These are phyloP conservation scores for Ethmia dodecea DNA, from an alignment of 2,888 invertebrate genomes.

Conservation along the genomic window DNA sequence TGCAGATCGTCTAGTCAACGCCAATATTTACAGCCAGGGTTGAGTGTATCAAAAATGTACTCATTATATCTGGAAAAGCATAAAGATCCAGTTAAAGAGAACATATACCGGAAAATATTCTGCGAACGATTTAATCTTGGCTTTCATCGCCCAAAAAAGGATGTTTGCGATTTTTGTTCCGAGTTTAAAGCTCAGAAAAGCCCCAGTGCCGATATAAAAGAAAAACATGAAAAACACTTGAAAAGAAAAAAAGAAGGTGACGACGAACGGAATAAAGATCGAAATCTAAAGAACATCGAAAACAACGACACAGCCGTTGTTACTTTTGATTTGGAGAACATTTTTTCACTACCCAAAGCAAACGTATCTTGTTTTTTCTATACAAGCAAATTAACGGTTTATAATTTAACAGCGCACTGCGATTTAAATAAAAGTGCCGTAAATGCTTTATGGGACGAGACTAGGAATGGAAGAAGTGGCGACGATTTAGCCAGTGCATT, in stretches of 20 bases:
- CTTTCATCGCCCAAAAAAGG: conserved; percentile 18
- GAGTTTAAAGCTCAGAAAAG: conserved; percentile 8
- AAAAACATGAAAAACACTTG: conserved; percentile 4
- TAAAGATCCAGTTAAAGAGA: conserved; percentile 17
- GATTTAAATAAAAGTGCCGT: conserved; percentile 12
- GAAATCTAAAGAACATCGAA: conserved; percentile 6
- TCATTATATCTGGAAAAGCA: conserved; percentile 11
- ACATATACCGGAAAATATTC: conserved; percentile 15
- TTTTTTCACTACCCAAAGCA: conserved; percentile 13
- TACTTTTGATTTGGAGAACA: conserved; percentile 15
- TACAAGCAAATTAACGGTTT: conserved; percentile 16
- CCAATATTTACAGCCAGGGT: conserved; percentile 12
- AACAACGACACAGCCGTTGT: conserved; percentile 11
- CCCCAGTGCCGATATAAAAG: conserved; percentile 4
- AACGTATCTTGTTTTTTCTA: conserved; percentile 10
- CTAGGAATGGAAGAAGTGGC: conserved; percentile 13
- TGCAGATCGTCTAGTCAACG: conserved; percentile 10
- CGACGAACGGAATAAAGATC: conserved; percentile 10
- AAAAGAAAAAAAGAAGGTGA: conserved; percentile 6
- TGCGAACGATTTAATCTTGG: conserved; percentile 15
- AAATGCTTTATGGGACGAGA: conserved; percentile 15
- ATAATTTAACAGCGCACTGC: conserved; percentile 15
- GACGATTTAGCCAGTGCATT: conserved; percentile 14
- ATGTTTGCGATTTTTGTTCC: conserved; percentile 15
- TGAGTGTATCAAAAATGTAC: conserved; percentile 13